Evolutionary conservation across 2,888 invertebrate genomes (phyloP), one percentile per base, ranked within the genome.

Genomic region (Urechis unicinctus): DNA sequence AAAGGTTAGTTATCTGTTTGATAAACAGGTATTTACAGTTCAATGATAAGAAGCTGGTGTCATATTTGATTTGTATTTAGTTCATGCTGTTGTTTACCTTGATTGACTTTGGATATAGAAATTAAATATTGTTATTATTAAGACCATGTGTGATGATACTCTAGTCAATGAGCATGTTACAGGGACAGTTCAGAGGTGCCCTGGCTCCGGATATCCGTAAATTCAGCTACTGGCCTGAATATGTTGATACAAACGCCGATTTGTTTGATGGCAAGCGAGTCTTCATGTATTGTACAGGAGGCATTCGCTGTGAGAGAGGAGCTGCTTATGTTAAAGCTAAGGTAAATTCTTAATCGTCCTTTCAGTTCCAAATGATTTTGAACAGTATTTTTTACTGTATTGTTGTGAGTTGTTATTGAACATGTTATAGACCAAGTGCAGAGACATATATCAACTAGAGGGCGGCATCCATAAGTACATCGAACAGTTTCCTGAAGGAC

Each of bases 171-270:
- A n/a, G n/a, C n/a, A n/a, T n/a, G n/a, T 26, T 51, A 13, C 30
- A 60, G 60, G 60, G 60, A 2, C 30, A 36, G 1, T 60, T 60
- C 31, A 36, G 45, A 24, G 60, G 58, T 17, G 60, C 60, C 6
- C 4, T 60, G 17, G 29, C 44, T 13, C 60, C 60, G 25, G 52
- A 59, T 29, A 60, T 60, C 29, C 29, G 60, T 3, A 60, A 60
- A 36, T 60, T 60, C 52, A 60, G 60, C 48, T 60, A 60, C 56
- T 60, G 60, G 60, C 60, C 60, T 17, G 60, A 60, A 36, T 60
- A 59, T 54, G 58, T 60, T 1, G 56, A 59, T n/a, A 17, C 52
- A 24, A 60, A 60, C 36, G n/a, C n/a, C 5, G 53, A 56, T 2
- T 2, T 56, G 21, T 60, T 59, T 41, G 17, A 31, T n/a, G 44